phyloP scores from a whole-genome alignment of 1,140 invertebrate species.

The Bradysia coprophila region DNA sequence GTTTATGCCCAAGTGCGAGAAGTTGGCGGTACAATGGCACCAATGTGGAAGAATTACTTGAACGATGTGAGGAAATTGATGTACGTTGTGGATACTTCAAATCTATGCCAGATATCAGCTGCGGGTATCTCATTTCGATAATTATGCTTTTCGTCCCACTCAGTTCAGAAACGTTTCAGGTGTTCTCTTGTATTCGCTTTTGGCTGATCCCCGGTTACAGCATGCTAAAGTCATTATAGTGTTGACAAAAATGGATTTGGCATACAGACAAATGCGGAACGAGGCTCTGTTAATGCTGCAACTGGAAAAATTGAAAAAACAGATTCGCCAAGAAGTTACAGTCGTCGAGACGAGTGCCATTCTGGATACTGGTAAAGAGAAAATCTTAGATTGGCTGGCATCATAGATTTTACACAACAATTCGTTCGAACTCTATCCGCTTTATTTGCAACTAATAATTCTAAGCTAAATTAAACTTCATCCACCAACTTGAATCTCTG shows the following conservation, averaged over 20 bases:
- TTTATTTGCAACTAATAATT: background rate
- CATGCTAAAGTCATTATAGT: constrained; percentile 49
- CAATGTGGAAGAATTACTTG: constrained; percentile 58
- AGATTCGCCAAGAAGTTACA: constrained; percentile 41
- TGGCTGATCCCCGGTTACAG: constrained; percentile 45
- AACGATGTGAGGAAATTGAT: constrained; percentile 44
- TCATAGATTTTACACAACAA: background rate
- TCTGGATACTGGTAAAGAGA: constrained; percentile 43
- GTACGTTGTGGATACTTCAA: constrained; percentile 58
- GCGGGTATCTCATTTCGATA: constrained; percentile 26
- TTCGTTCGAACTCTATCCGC: background rate
- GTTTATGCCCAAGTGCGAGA: constrained; percentile 31
- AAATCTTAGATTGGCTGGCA: constrained; percentile 39
- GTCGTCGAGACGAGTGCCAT: constrained; percentile 54
- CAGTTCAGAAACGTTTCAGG: constrained; percentile 5
- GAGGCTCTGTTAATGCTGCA: constrained; percentile 64
- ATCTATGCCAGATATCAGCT: constrained; percentile 64
- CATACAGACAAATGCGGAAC: constrained; percentile 64
- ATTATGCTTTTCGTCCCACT: background rate
- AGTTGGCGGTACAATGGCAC: constrained; percentile 59
- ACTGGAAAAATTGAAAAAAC: constrained; percentile 36
- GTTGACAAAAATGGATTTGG: constrained; percentile 63
- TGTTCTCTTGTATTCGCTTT: constrained; percentile 48
- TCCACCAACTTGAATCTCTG: constrained; percentile 54
- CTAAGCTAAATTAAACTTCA: constrained; percentile 28